Evolutionary conservation across 2,888 invertebrate genomes (phyloP).

Genomic region (Osmoderma eremita): DNA sequence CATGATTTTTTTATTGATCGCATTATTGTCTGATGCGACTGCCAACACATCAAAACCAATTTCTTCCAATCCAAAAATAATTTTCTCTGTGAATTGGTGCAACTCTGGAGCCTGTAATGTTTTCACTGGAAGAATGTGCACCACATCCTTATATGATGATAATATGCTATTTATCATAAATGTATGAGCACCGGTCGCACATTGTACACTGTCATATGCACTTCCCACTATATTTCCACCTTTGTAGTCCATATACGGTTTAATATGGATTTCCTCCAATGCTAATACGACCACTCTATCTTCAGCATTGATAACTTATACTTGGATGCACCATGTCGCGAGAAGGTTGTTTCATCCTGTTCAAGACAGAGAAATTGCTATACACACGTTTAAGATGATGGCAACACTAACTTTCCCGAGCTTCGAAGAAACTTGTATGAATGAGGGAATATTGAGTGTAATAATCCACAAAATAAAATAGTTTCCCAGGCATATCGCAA

Average conservation of each 20-base stretch:
- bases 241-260: constrained; percentile 47
- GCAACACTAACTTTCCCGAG: too few species aligned
- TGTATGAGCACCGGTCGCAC: constrained; percentile 42
- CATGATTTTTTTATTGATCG: constrained; percentile 46
- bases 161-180: constrained; percentile 46
- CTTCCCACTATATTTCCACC: constrained; percentile 46
- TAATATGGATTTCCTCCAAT: constrained; percentile 48
- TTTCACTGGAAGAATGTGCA: constrained; percentile 46
- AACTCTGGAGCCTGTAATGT: constrained; percentile 36
- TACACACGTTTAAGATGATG: too few species aligned
- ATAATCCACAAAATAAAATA: neutral
- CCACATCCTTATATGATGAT: constrained; percentile 46
- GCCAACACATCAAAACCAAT: constrained; percentile 45
- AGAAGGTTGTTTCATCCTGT: neutral
- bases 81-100: constrained; percentile 36
- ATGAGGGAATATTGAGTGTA: neutral
- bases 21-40: constrained; percentile 46
- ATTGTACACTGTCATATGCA: constrained; percentile 40
- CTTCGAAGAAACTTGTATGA: neutral
- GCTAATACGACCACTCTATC: constrained; percentile 43
- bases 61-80: constrained; percentile 44
- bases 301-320: neutral
- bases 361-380: too few species aligned
- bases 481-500: too few species aligned
- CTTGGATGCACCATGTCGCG: neutral